Evolutionary conservation across 1,140 invertebrate species (phyloP).

Genomic region (Cydia pomonella): DNA sequence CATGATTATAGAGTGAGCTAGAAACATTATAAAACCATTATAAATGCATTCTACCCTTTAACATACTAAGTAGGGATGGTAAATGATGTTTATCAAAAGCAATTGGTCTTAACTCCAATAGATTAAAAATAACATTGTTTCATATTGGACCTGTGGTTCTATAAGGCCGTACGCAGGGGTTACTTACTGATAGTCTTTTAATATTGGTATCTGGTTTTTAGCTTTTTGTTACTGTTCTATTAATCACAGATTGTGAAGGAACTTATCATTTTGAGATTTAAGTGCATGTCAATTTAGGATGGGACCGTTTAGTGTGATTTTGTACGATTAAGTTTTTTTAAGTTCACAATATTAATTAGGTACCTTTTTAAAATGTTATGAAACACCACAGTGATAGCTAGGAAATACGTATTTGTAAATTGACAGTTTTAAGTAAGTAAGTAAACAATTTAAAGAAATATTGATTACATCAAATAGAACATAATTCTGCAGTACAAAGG

Average conservation of each 20-base stretch:
- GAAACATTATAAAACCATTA: constrained; percentile 71
- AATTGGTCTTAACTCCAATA: not conserved
- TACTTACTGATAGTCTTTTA: constrained; percentile 50
- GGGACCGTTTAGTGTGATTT: not conserved
- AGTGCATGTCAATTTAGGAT: not conserved
- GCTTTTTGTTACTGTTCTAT: constrained; percentile 35
- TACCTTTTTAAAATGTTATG: not conserved
- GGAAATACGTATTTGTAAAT: not conserved
- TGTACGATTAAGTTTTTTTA: not conserved
- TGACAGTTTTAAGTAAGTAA: too few relatives aligned
- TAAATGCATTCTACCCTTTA: constrained; percentile 66
- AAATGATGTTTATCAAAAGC: not conserved
- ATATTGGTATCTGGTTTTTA: constrained; percentile 40
- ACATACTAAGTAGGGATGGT: constrained; percentile 51
- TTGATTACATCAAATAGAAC: too few relatives aligned
- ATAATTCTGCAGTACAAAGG: too few relatives aligned
- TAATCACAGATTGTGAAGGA: constrained; percentile 23
- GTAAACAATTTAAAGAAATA: too few relatives aligned
- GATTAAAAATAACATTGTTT: not conserved
- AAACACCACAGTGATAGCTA: not conserved
- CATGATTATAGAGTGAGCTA: constrained; percentile 59
- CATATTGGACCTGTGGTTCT: not conserved
- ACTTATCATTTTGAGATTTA: constrained; percentile 15
- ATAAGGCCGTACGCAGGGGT: constrained; percentile 10
- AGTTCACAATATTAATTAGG: not conserved